Percentiles rank a stretch among this genome's conserved stretches.
These are phyloP conservation scores for Aproaerema taeniolella DNA, from an alignment of 2,888 invertebrate species.

Conservation along the genomic window DNA sequence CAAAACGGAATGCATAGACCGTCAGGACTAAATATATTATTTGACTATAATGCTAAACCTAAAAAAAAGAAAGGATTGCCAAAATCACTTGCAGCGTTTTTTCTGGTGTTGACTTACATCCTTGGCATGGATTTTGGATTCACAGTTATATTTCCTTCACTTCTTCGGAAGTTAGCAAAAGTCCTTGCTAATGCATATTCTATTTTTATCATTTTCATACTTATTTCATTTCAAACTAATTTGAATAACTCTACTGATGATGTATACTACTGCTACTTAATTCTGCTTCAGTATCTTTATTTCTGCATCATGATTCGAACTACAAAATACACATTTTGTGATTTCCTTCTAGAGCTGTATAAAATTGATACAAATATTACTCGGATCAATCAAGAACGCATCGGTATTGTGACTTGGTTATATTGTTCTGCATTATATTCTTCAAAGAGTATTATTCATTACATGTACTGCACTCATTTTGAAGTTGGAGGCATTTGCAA, in stretches of 20 bases:
- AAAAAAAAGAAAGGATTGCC: neutral
- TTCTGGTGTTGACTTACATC: neutral
- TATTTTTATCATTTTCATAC: neutral
- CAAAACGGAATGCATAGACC: neutral
- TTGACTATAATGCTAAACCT: neutral
- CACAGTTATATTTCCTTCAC: neutral
- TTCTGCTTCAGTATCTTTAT: neutral
- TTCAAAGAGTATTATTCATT: neutral
- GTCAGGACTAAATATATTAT: neutral
- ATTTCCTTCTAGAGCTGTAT: neutral
- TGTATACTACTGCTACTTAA: neutral
- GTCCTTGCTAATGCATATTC: neutral
- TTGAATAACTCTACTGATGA: neutral
- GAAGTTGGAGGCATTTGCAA: too few relatives aligned
- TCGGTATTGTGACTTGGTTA: neutral
- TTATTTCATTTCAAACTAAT: neutral
- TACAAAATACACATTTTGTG: neutral
- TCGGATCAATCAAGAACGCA: neutral
- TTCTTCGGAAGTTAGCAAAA: neutral
- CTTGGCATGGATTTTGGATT: slow-evolving; percentile 3
- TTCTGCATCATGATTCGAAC: neutral
- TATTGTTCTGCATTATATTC: neutral
- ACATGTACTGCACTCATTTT: neutral
- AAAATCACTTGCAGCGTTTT: neutral
- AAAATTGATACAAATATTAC: neutral